phyloP scores from a whole-genome alignment of 2,113 vertebrate genomes.

The Ploceus nigricollis region DNA sequence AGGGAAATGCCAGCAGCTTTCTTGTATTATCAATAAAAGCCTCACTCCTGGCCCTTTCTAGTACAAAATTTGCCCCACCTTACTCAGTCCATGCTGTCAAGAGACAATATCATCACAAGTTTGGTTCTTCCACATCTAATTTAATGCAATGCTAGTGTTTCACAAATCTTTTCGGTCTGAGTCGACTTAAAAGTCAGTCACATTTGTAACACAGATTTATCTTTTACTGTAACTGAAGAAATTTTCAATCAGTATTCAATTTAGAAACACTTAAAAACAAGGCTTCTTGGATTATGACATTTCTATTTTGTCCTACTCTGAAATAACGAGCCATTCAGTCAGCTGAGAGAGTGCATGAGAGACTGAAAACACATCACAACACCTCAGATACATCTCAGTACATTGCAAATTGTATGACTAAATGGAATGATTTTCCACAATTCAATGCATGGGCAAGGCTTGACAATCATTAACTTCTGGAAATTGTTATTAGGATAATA shows the following conservation, averaged over 20 bases:
- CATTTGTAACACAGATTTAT: not conserved
- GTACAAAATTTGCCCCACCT: not conserved
- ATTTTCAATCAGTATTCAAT: constrained; percentile 20
- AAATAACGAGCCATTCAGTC: constrained; percentile 9
- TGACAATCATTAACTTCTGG: constrained; percentile 63
- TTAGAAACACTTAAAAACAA: constrained; percentile 23
- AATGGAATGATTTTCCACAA: constrained; percentile 57
- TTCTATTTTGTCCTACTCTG: no score
- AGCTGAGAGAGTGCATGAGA: not conserved
- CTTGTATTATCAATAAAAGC: not conserved
- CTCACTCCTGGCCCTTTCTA: not conserved
- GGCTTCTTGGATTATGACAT: not conserved
- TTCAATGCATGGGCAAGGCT: constrained; percentile 58
- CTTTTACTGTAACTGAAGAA: not conserved
- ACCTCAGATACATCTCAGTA: constrained; percentile 39
- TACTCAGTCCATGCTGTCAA: not conserved
- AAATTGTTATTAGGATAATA: constrained; percentile 59
- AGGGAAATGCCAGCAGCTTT: not conserved
- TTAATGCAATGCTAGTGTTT: constrained; percentile 28
- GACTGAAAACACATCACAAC: constrained; percentile 13
- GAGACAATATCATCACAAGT: not conserved
- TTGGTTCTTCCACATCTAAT: constrained; percentile 31
- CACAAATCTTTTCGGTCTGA: not conserved
- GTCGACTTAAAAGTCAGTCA: constrained; percentile 15
- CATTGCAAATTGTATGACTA: constrained; percentile 29